These are phyloP conservation scores for Seriola dumerili DNA, from an alignment of 2,113 vertebrate genomes.

Conservation along the genomic window DNA sequence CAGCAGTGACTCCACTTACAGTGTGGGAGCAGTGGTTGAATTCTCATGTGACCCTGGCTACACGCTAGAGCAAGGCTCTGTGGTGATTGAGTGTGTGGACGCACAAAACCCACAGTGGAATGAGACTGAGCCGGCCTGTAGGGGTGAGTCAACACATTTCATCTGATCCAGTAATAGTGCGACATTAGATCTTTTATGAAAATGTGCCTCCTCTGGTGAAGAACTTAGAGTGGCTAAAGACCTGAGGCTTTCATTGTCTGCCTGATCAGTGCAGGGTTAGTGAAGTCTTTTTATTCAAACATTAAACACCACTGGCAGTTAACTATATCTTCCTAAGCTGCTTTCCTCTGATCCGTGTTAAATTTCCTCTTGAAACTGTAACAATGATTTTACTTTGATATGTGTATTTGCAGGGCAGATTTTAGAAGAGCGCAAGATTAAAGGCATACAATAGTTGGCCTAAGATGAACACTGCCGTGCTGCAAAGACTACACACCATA, in stretches of 20 bases:
- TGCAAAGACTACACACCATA: conserved; percentile 35
- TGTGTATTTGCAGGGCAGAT: conserved; percentile 60
- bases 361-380: conserved; percentile 61
- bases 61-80: conserved; percentile 96
- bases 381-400: conserved; percentile 63
- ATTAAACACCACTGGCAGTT: conserved; percentile 64
- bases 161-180: conserved; percentile 32
- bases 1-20: conserved; percentile 88
- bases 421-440: conserved; percentile 68
- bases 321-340: conserved; percentile 67
- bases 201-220: conserved; percentile 33
- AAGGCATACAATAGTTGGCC: conserved; percentile 56
- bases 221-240: conserved; percentile 36
- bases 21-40: conserved; percentile 92
- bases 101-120: conserved; percentile 95
- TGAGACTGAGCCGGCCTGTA: conserved; percentile 95
- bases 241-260: conserved; percentile 51
- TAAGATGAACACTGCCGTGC: conserved; percentile 39
- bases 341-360: conserved; percentile 73
- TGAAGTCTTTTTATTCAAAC: conserved; percentile 60
- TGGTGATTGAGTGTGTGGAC: conserved; percentile 95
- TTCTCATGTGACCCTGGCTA: conserved; percentile 96
- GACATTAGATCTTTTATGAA: conserved; percentile 37
- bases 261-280: conserved; percentile 56
- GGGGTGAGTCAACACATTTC: conserved; percentile 84